Evolutionary conservation across 2,888 invertebrate genomes (phyloP), one percentile per base, ranked within the genome.

Genomic region (Itoplectis maculator): DNA sequence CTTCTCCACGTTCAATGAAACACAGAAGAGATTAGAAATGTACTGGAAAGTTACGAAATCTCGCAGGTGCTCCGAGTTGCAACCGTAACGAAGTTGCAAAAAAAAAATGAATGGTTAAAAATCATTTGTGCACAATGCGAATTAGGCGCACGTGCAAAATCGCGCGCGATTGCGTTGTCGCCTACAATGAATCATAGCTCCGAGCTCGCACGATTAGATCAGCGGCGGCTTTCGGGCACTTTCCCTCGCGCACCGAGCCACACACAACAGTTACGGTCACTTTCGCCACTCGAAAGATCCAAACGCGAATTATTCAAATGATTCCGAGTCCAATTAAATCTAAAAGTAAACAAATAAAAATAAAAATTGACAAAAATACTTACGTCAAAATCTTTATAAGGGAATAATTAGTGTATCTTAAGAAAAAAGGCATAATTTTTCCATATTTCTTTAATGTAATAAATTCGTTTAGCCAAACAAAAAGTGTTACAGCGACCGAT

Each of bases 121-220:
- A 66, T 69, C 23, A 70, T 69, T 74, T 56, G 42, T 13, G 37
- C 63, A 29, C 18, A 29, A 77, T 77, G 73, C 63, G 63, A 18
- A 69, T 69, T 42, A 69, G 56, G 69, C 47, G 63, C 82, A 79
- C 79, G 82, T 82, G 82, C 82, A 81, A 79, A 70, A 72, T 82
- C 51, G 54, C 29, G 54, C 29, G 29, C 61, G 74, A 75, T 82
- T 82, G 82, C 82, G 79, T 72, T 75, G 73, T 78, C 65, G 61
- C 47, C 54, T 65, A 51, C 65, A 65, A 79, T 82, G 82, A 82
- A 79, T 82, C 82, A 82, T 75, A 45, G 49, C 72, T n/a, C 47
- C 65, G 66, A 70, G 51, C 42, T 15, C 56, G 70, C 47, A 45
- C 82, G 82, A 82, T 79, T 82, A 82, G 82, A 82, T 82, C 82